phyloP scores from a whole-genome alignment of 2,113 vertebrate species.

The Ploceus nigricollis region DNA sequence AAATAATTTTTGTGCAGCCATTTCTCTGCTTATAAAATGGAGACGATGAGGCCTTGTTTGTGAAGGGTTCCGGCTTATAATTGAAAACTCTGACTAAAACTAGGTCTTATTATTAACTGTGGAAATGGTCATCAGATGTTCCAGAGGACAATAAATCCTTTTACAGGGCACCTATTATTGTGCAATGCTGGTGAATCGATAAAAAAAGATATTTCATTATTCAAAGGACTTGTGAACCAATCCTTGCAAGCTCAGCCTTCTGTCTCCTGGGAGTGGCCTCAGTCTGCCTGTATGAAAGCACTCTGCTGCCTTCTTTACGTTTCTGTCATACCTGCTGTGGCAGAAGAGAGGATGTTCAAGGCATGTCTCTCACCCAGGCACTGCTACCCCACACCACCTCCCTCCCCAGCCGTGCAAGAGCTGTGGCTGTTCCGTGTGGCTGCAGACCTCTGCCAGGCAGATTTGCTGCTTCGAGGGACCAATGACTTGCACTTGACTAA shows the following conservation, averaged over 20 bases:
- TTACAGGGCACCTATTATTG: neutral
- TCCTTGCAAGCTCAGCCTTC: neutral
- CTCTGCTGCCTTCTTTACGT: neutral
- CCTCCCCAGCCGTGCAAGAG: neutral
- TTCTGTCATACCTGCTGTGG: neutral
- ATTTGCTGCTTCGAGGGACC: neutral
- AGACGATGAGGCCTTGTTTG: neutral
- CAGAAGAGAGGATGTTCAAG: neutral
- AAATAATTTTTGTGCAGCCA: conserved; percentile 22
- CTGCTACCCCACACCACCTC: neutral
- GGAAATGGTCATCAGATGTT: neutral
- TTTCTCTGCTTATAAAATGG: neutral
- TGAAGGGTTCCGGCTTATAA: neutral
- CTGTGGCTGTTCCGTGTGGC: neutral
- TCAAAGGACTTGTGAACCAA: neutral
- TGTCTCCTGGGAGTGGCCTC: fast-evolving
- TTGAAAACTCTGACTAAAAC: neutral
- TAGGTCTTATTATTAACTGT: neutral
- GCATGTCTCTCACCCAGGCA: neutral
- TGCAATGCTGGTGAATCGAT: neutral
- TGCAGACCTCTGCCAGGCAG: neutral
- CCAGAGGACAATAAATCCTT: neutral
- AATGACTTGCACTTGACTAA: neutral
- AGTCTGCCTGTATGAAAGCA: neutral
- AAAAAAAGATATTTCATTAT: neutral